These are phyloP conservation scores for Antheraea assamensis DNA, from an alignment of 2,888 invertebrate species.

Conservation along the genomic window DNA sequence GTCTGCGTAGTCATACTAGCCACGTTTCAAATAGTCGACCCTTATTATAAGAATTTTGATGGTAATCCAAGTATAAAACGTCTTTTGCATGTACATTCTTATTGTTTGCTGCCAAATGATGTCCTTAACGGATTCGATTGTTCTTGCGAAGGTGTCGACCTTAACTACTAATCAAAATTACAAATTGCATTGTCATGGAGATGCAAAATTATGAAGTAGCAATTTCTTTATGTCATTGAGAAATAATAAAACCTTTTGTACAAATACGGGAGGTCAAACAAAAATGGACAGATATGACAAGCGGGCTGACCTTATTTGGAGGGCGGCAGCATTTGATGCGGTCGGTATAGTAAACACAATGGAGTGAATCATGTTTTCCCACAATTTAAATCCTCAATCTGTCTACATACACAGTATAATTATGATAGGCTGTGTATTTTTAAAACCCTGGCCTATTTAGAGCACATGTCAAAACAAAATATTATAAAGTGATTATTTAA, in stretches of 20 bases:
- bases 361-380: constrained; percentile 66
- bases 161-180: neutral
- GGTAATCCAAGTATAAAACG: constrained; percentile 9
- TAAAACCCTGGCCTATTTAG: neutral
- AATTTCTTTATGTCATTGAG: neutral
- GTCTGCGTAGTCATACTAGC: neutral
- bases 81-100: constrained; percentile 26
- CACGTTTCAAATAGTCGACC: neutral
- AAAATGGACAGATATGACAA: constrained; percentile 54
- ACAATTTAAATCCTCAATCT: constrained; percentile 45
- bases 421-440: neutral
- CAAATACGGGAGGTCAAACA: constrained; percentile 1
- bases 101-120: constrained; percentile 51
- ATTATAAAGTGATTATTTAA: neutral
- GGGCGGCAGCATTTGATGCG: constrained; percentile 56
- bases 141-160: constrained; percentile 37
- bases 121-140: constrained; percentile 65
- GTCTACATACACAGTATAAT: constrained; percentile 14
- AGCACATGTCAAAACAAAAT: neutral
- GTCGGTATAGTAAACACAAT: constrained; percentile 59
- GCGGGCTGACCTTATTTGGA: constrained; percentile 65
- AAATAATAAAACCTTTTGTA: constrained; percentile 7
- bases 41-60: too few relatives aligned
- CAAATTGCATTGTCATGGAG: neutral
- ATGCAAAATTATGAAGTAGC: neutral